Evolutionary conservation across 1,140 invertebrate species (phyloP).

Genomic region (Globodera rostochiensis): DNA sequence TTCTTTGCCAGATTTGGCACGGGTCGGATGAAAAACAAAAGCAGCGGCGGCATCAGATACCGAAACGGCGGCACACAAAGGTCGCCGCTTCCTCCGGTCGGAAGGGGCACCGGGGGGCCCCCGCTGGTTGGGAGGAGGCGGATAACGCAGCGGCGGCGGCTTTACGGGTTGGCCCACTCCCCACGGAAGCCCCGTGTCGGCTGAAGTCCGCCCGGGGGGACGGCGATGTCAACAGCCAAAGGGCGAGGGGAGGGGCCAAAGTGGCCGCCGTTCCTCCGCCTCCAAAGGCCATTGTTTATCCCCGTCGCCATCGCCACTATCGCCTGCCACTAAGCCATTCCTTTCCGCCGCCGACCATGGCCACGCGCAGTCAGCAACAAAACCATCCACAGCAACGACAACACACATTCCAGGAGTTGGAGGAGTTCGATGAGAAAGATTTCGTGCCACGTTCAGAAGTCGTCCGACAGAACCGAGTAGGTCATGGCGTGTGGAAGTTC

Average conservation of each 20-base stretch:
- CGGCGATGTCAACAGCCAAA: conserved; percentile 8
- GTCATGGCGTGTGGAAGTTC: not conserved
- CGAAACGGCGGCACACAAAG: not conserved
- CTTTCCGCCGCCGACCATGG: conserved; percentile 31
- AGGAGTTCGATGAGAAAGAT: conserved; percentile 37
- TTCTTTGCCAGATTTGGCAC: not conserved
- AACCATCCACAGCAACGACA: conserved; percentile 21
- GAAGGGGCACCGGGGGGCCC: not conserved
- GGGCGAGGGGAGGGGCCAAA: not conserved
- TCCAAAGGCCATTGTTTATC: not conserved
- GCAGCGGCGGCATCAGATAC: not conserved
- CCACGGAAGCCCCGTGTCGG: not conserved
- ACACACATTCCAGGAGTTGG: conserved; percentile 27
- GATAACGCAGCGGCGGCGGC: not conserved
- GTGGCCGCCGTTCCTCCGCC: not conserved
- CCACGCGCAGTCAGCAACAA: conserved; percentile 8
- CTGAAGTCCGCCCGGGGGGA: not conserved
- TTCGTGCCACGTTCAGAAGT: conserved; percentile 36
- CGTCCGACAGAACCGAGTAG: conserved; percentile 12
- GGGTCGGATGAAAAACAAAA: not conserved
- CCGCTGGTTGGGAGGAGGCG: not conserved
- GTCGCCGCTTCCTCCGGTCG: not conserved
- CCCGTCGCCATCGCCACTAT: not conserved
- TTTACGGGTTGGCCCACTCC: not conserved
- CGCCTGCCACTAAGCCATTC: conserved; percentile 23